Evolutionary conservation across 2,797 vertebrate genomes (phyloP), one percentile per base, ranked within the genome.

Genomic region (Microcaecilia unicolor): DNA sequence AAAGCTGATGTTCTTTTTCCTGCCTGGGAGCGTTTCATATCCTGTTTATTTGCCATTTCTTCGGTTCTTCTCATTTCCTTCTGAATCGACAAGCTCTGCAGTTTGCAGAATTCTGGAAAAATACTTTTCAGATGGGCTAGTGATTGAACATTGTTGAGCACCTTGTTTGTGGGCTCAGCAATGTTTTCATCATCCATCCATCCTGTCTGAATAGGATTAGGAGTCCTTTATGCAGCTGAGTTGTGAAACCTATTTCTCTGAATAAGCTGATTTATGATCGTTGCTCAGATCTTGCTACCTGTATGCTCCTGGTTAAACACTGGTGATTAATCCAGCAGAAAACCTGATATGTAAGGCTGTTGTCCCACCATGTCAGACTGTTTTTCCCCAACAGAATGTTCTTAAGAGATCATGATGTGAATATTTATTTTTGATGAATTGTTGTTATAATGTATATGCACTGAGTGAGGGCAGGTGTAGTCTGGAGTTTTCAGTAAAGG

Each of bases 11-110:
- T n/a, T n/a, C n/a, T n/a, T n/a, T n/a, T n/a, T n/a, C n/a, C n/a
- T n/a, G n/a, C n/a, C n/a, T n/a, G n/a, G n/a, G n/a, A 31, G 25
- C 34, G 10, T 71, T 61, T 59, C 10, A 2, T 45, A 24, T 36
- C 5, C 8, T 11, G n/a, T 24, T 2, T 16, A 16, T 50, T 49
- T 38, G 1, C 10, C 27, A 2, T 13, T 10, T 33, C 5, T 31
- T 50, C 6, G 25, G 38, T 50, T 35, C n/a, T 18, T 26, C 24
- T 37, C 20, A 40, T 28, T 63, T 57, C 11, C 28, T 45, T 33
- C 14, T 25, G 32, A 58, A 67, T 55, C 22, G 57, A 31, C 15
- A 48, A 58, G 31, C 23, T 30, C 17, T 52, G 44, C 31, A 38
- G 27, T 26, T n/a, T 35, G 20, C 1, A 22, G 1, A 23, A 13